Conservation (phyloP, 2,113 vertebrate genomes). For the Sisor rabdophorus region DNA sequence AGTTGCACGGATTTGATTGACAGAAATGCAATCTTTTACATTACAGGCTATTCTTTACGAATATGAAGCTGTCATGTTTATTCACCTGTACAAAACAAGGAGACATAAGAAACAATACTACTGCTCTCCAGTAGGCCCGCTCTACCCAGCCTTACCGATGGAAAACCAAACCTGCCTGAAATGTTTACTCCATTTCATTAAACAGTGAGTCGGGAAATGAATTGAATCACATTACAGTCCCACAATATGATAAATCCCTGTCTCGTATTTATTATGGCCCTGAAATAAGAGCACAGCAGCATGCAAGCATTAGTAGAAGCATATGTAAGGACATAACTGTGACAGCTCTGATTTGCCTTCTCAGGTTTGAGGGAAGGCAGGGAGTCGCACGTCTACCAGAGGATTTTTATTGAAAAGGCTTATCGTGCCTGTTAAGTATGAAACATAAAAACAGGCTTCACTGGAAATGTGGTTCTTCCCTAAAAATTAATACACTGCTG, state of each 20-base stretch:
- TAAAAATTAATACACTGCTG: conserved; percentile 11
- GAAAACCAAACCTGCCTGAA: conserved; percentile 31
- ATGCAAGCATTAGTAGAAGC: conserved; percentile 21
- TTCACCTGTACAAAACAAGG: conserved; percentile 20
- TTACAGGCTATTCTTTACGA: conserved; percentile 22
- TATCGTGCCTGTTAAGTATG: conserved; percentile 14
- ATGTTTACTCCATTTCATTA: conserved; percentile 50
- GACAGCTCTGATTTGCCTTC: conserved; percentile 38
- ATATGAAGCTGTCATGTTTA: conserved; percentile 3
- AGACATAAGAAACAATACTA: conserved; percentile 11
- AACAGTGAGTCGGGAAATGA: conserved; percentile 40
- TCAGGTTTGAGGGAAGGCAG: conserved; percentile 32
- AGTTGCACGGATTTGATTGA: conserved; percentile 34
- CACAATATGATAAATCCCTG: conserved; percentile 43
- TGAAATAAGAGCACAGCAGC: conserved; percentile 31
- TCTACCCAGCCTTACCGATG: conserved; percentile 11
- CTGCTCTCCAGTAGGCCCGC: conserved; percentile 19
- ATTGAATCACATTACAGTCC: conserved; percentile 45
- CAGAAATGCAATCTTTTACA: conserved; percentile 29
- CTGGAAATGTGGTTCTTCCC: not conserved
- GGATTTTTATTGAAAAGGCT: conserved; percentile 23
- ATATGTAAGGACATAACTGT: conserved; percentile 22
- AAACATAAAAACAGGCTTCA: conserved; percentile 20
- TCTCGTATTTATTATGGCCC: conserved; percentile 40
- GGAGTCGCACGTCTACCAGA: conserved; percentile 27